Base-by-base conservation (phyloP, 2,888 invertebrate species). In the Geotrupes spiniger region DNA sequence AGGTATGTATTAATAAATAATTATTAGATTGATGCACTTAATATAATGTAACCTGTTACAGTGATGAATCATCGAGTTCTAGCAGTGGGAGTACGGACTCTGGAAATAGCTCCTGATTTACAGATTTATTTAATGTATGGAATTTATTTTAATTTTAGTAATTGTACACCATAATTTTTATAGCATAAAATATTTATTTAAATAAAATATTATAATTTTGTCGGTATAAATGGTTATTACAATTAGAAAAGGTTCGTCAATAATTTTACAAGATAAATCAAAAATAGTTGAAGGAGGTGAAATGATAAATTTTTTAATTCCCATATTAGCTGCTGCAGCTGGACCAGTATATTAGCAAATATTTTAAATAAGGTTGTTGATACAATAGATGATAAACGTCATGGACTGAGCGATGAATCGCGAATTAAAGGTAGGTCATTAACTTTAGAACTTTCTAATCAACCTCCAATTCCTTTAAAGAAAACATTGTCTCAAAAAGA, bases 41-140 rank as follows among this genome's bases (percentile, higher is more conserved):
- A 42, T 42, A 42, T 42, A 42, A 42, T 42, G 31, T 42, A 31
- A 29, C 41, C 41, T 41, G 41, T 29, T 41, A 41, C 41, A 41
- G 42, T 14, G 31, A 42, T 42, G n/a, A 14, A 12, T 41, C 41
- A 29, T 42, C 42, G 31, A 42, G 42, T 42, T 42, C 42, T 2
- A 42, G 42, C 16, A 15, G 42, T 42, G 33, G 17, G 31, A 29
- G 29, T 31, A 31, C 42, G 42, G 31, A 42, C 42, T 15, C 40
- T 11, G 38, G 38, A 38, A 38, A 38, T 38, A 38, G 1, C 16
- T 38, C 37, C 40, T 40, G 40, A 40, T 10, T 25, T 40, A 40
- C 26, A 40, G 12, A 40, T 40, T 40, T 10, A 25, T 15, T 38
- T 38, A 11, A 38, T 40, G 12, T 40, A 40, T 10, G 26, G 40